These are phyloP conservation scores for Sebastes matsubarae DNA, from an alignment of 2,797 vertebrate genomes.

Conservation along the genomic window DNA sequence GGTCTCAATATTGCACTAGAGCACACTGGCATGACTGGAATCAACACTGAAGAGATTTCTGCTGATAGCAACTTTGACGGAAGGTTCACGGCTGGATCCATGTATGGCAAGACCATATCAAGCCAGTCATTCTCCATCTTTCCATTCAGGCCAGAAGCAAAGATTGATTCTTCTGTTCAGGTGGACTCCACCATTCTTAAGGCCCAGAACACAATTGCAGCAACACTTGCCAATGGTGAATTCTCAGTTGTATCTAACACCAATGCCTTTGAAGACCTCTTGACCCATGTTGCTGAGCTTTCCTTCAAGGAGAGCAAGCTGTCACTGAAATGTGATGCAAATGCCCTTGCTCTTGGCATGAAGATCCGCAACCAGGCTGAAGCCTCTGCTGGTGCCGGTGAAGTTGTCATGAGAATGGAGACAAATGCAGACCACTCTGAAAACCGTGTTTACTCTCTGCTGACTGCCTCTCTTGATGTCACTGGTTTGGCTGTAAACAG, in stretches of 20 bases:
- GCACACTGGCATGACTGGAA: constrained; percentile 69
- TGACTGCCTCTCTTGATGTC: constrained; percentile 83
- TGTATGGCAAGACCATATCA: constrained; percentile 79
- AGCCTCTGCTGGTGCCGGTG: constrained; percentile 78
- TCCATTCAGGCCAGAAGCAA: constrained; percentile 74
- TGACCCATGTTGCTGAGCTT: constrained; percentile 84
- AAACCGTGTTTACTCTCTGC: constrained; percentile 78
- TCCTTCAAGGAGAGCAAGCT: constrained; percentile 84
- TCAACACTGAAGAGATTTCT: constrained; percentile 74
- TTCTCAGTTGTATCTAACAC: constrained; percentile 84
- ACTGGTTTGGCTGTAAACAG: constrained; percentile 86
- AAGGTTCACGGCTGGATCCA: constrained; percentile 78
- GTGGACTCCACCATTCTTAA: constrained; percentile 85
- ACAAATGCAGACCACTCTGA: constrained; percentile 81
- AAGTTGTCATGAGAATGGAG: constrained; percentile 83
- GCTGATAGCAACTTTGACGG: constrained; percentile 80
- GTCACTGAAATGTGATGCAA: constrained; percentile 85
- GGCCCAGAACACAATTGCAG: constrained; percentile 83
- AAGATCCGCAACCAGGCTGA: constrained; percentile 84
- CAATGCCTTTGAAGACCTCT: constrained; percentile 78
- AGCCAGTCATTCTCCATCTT: constrained; percentile 73
- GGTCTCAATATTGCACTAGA: constrained; percentile 82
- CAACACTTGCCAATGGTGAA: constrained; percentile 73
- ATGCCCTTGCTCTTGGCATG: constrained; percentile 76
- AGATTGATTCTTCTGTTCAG: constrained; percentile 82